phyloP scores from a whole-genome alignment of 2,797 vertebrate genomes.

The Betta splendens region DNA sequence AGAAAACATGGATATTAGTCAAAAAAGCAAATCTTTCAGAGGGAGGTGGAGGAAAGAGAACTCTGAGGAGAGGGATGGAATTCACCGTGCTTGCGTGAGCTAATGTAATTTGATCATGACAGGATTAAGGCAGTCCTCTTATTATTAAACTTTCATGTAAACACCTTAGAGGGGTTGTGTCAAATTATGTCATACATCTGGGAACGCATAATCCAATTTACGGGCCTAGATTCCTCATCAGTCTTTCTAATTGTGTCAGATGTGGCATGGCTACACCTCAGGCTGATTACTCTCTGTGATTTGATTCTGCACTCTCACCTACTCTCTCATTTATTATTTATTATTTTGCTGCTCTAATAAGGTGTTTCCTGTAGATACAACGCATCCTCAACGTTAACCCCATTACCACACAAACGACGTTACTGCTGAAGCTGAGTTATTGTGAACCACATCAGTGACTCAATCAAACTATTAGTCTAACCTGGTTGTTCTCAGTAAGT shows the following conservation, averaged over 20 bases:
- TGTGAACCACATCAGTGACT: conserved; percentile 57
- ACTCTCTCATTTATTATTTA: conserved; percentile 57
- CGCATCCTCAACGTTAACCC: conserved; percentile 32
- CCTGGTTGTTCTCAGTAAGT: conserved; percentile 48
- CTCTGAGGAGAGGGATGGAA: conserved; percentile 7
- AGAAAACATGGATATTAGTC: conserved; percentile 23
- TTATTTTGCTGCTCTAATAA: conserved; percentile 47
- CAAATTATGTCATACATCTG: conserved; percentile 60
- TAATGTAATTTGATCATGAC: conserved; percentile 31
- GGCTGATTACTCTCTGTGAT: conserved; percentile 44
- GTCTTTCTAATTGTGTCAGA: conserved; percentile 55
- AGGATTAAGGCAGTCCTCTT: conserved; percentile 32
- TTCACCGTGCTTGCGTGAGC: conserved; percentile 1
- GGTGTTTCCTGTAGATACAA: conserved; percentile 54
- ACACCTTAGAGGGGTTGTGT: conserved; percentile 50
- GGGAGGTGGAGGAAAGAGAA: conserved; percentile 17
- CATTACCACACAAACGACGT: conserved; percentile 50
- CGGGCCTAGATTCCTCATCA: conserved; percentile 47
- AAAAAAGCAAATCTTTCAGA: conserved; percentile 21
- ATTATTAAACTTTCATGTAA: conserved; percentile 55
- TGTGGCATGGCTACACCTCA: conserved; percentile 22
- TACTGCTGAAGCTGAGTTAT: conserved; percentile 42
- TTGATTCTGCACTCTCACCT: conserved; percentile 45
- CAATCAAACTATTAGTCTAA: conserved; percentile 42
- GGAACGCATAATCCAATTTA: conserved; percentile 54